Conservation (phyloP, 2,888 invertebrate species). For the Lasioglossum oenotherae region DNA sequence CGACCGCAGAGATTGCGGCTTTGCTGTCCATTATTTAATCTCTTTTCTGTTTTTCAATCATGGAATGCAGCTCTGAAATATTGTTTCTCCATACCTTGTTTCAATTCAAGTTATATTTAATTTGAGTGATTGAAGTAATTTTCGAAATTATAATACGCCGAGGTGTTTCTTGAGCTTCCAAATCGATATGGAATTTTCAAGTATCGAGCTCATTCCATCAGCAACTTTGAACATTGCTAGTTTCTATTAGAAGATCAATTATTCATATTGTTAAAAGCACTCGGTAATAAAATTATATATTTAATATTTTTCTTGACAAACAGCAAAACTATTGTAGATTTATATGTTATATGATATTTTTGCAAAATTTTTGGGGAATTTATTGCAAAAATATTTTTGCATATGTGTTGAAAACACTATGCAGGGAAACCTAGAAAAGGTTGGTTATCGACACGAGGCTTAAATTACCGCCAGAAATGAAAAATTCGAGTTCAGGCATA, state of each 20-base stretch:
- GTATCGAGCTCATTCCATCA: background rate
- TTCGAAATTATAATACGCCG: background rate
- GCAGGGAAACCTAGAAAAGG: no score
- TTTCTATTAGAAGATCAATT: background rate
- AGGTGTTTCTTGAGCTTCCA: background rate
- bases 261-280: background rate
- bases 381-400: no score
- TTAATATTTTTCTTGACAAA: no score
- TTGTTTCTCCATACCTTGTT: no score
- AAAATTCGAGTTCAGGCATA: background rate
- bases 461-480: background rate
- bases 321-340: no score
- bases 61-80: background rate
- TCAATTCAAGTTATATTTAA: background rate
- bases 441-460: no score
- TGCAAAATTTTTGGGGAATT: no score
- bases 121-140: no score
- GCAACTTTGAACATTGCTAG: background rate
- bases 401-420: no score
- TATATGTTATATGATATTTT: no score
- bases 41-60: no score
- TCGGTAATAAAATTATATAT: no score
- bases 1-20: background rate
- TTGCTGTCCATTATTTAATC: background rate
- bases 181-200: background rate